Evolutionary conservation across 2,113 vertebrate species (phyloP), one percentile per base, ranked within the genome.

Genomic region (Chaetodon trifascialis): DNA sequence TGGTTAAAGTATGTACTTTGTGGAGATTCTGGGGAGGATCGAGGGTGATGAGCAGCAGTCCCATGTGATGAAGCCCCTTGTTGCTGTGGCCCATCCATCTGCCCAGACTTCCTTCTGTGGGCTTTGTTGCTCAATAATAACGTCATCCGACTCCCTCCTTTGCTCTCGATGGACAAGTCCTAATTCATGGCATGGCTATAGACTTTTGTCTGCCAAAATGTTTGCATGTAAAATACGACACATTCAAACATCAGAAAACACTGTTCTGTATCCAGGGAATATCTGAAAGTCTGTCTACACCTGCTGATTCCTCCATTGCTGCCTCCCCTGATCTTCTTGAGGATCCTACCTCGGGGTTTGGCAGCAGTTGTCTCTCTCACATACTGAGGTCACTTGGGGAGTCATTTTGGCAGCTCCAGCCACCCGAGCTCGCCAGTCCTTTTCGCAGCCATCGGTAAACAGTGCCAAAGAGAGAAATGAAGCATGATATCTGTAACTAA

Each of bases 401-500:
- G 74, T 78, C 82, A 64, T 86, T 85, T 84, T 93, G 90, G 92
- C 90, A 92, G 86, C 79, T 79, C 44, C 56, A 14, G 51, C 76
- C 64, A 19, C 70, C 56, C 4, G 44, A 12, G 79, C 68, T 64
- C 74, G 84, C 86, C 90, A 90, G 82, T 87, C 65, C 81, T 85
- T 85, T 69, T 72, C 80, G 52, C 84, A 85, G 81, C 64, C 79
- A 72, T 23, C 0, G 55, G 66, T 47, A 25, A 59, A 51, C 21
- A 0, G 70, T 60, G 85, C 89, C 89, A 89, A 77, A 65, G 72
- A 4, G 71, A 85, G 86, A 81, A 89, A 88, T 84, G 76, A 86
- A 87, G 82, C 88, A 63, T 84, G 87, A 80, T 87, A 89, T 92
- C 87, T 89, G 91, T 84, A 89, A 91, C 86, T 88, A 88, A 92